Evolutionary conservation across 2,797 vertebrate species (phyloP), one percentile per base, ranked within the genome.

Genomic region (Sphaeramia orbicularis): DNA sequence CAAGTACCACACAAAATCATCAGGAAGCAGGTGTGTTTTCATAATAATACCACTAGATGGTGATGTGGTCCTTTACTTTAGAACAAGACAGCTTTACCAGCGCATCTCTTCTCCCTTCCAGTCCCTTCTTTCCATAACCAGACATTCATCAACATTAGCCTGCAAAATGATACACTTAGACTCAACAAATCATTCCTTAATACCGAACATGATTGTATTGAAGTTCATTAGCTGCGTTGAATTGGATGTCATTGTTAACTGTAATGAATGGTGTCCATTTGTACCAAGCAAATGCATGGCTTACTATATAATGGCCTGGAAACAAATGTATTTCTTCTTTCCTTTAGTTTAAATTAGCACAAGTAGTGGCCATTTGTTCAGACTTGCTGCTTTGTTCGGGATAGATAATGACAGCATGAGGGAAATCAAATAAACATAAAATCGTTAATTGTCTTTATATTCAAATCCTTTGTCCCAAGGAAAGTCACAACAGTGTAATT

Each of bases 231-330:
- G 83, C 81, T 32, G 68, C 71, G 77, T 80, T 88, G 87, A 91
- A 92, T 92, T 90, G 84, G 85, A 88, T 90, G 90, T 90, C 91
- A 93, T 91, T 92, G 91, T 92, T 93, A 93, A 92, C 84, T 71
- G 87, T 91, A 90, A 92, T 90, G 89, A 92, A 93, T 90, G 84
- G 80, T 65, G 69, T 90, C 86, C 86, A 86, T 93, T 90, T 86
- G 79, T 80, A 83, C 71, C 81, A 78, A 54, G 83, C 83, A 81
- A 90, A 91, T 89, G 84, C 84, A 89, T 62, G 65, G 76, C 88
- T 90, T 82, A 74, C 82, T 80, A 86, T 88, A 90, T 91, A 92
- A 93, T 91, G 80, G 84, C 65, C 55, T 79, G 78, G 78, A 88
- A 92, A 91, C 81, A 82, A 92, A 92, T 90, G 79, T 79, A 86